These are phyloP conservation scores for Caenorhabditis sulstoni DNA, from an alignment of 2,888 invertebrate species.

Conservation along the genomic window DNA sequence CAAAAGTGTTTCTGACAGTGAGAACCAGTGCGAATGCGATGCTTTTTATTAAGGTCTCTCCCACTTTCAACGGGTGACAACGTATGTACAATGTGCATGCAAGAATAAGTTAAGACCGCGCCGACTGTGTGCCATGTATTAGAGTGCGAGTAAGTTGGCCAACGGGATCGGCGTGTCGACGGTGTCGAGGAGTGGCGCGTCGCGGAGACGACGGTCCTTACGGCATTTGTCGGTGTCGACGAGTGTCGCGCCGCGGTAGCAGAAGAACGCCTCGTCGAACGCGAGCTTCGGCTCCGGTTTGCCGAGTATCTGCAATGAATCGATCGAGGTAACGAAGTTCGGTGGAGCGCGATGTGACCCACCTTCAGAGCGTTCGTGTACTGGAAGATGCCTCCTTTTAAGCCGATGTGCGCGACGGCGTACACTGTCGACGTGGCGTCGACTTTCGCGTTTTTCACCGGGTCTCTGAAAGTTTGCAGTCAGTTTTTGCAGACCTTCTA, in stretches of 20 bases:
- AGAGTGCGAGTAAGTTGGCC: constrained; percentile 62
- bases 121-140: constrained; percentile 11
- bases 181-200: constrained; percentile 60
- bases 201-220: constrained; percentile 66
- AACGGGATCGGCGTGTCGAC: constrained; percentile 59
- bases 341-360: too few species aligned
- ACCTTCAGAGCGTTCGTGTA: constrained; percentile 79
- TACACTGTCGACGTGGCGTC: constrained; percentile 79
- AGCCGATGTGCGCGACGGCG: constrained; percentile 79
- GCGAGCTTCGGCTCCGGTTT: constrained; percentile 74
- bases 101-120: constrained; percentile 15
- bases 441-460: constrained; percentile 78
- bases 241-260: constrained; percentile 74
- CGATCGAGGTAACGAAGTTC: too few species aligned
- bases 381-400: constrained; percentile 80
- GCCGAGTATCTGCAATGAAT: constrained; percentile 75
- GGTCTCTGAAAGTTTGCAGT: constrained; percentile 70
- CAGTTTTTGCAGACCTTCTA: background rate
- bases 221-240: constrained; percentile 70
- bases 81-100: constrained; percentile 31
- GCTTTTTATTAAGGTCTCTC: too few species aligned
- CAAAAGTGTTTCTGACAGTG: too few species aligned
- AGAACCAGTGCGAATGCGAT: too few species aligned
- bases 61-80: too few species aligned
- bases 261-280: constrained; percentile 80